phyloP scores from a whole-genome alignment of 2,888 invertebrate species.

The Dinocampus coccinellae region DNA sequence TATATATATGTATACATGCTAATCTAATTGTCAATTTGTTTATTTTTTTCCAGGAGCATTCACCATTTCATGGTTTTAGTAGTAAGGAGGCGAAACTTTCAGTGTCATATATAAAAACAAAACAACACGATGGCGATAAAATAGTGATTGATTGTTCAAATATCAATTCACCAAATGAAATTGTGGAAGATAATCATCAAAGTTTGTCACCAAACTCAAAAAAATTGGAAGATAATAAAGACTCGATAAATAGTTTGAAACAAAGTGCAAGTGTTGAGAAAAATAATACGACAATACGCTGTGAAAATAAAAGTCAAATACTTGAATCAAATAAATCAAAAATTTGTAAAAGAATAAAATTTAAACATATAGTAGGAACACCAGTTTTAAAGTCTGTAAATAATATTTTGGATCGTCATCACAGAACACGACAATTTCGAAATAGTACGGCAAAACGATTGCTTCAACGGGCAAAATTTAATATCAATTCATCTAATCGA shows the following conservation, averaged over 20 bases:
- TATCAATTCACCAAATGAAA: slow-evolving; percentile 32
- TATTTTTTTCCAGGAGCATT: slow-evolving; percentile 60
- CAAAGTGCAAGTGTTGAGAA: not conserved
- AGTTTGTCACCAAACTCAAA: slow-evolving; percentile 17
- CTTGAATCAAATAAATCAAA: slow-evolving; percentile 41
- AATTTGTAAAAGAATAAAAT: slow-evolving; percentile 52
- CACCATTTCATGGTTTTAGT: slow-evolving; percentile 68
- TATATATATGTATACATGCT: slow-evolving; percentile 1
- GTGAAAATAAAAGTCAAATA: slow-evolving; percentile 40
- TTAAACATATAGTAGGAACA: slow-evolving; percentile 53
- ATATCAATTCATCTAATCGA: slow-evolving; percentile 46
- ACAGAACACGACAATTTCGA: slow-evolving; percentile 62
- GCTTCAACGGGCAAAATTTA: slow-evolving; percentile 62
- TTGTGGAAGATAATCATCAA: slow-evolving; percentile 10
- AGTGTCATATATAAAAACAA: slow-evolving; percentile 60
- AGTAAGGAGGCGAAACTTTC: slow-evolving; percentile 62
- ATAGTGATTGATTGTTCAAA: slow-evolving; percentile 38
- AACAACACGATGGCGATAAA: slow-evolving; percentile 56
- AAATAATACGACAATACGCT: not conserved
- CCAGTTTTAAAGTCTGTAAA: slow-evolving; percentile 64
- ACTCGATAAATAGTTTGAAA: slow-evolving; percentile 28
- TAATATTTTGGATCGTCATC: slow-evolving; percentile 64
- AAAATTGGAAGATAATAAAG: slow-evolving; percentile 26
- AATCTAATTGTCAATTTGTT: not conserved
- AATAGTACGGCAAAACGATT: slow-evolving; percentile 65